phyloP scores from a whole-genome alignment of 1,140 invertebrate species.

The Atta cephalotes region DNA sequence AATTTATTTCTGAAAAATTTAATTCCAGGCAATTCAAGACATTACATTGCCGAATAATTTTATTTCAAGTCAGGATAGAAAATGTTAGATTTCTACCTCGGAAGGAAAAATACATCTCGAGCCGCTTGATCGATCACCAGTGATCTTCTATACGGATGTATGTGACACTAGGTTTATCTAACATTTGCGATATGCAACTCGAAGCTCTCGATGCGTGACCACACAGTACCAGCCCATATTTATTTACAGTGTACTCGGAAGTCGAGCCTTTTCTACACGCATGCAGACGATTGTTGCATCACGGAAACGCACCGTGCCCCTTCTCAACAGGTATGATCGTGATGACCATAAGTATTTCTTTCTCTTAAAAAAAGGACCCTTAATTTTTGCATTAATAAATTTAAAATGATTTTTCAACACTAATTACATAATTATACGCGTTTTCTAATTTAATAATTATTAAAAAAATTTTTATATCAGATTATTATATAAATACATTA shows the following conservation, averaged over 20 bases:
- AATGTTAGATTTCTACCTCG: not conserved
- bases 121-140: conserved; percentile 18
- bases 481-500: not conserved
- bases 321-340: conserved; percentile 52
- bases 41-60: not conserved
- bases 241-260: conserved; percentile 66
- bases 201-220: conserved; percentile 64
- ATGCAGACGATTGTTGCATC: not conserved
- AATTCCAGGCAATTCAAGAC: not conserved
- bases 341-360: not conserved
- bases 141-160: conserved; percentile 28
- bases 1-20: not conserved
- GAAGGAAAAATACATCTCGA: conserved; percentile 26
- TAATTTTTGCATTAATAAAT: not conserved
- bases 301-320: conserved; percentile 28
- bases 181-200: conserved; percentile 48
- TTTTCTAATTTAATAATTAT: not conserved
- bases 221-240: conserved; percentile 63
- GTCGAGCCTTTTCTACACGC: conserved; percentile 52
- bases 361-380: not conserved
- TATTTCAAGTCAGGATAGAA: not conserved
- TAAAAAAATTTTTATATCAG: not conserved
- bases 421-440: not conserved
- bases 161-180: conserved; percentile 51
- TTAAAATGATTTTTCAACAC: not conserved